Conservation (phyloP, 2,888 invertebrate genomes). For the Phyllotreta striolata region DNA sequence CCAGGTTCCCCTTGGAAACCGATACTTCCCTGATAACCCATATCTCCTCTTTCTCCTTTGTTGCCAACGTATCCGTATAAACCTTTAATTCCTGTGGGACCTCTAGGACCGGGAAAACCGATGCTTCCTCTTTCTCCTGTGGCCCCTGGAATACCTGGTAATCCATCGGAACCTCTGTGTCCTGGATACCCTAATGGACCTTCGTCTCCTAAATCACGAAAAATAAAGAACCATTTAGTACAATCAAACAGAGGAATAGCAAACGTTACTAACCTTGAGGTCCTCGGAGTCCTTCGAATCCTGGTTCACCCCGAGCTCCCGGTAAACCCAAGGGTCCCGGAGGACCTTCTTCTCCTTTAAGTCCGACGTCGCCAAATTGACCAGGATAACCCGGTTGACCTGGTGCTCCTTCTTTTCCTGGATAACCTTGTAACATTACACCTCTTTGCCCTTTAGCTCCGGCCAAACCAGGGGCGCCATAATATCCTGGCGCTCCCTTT, state of each 20-base stretch:
- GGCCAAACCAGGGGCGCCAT: constrained; percentile 55
- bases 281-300: constrained; percentile 50
- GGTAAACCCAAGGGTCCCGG: constrained; percentile 53
- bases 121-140: constrained; percentile 62
- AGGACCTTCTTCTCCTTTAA: constrained; percentile 53
- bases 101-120: constrained; percentile 57
- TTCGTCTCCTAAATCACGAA: constrained; percentile 45
- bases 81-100: constrained; percentile 53
- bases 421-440: constrained; percentile 51
- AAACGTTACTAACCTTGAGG: constrained; percentile 44
- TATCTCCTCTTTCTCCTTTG: constrained; percentile 59
- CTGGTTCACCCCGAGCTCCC: constrained; percentile 55
- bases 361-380: constrained; percentile 57
- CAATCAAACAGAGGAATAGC: not conserved
- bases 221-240: not conserved
- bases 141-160: constrained; percentile 65
- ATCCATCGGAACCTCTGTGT: constrained; percentile 52
- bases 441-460: constrained; percentile 56
- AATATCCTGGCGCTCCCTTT: constrained; percentile 58
- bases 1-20: constrained; percentile 51
- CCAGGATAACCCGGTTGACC: constrained; percentile 52
- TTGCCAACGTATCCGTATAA: constrained; percentile 44
- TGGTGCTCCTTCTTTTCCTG: constrained; percentile 54
- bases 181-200: constrained; percentile 61
- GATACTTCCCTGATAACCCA: constrained; percentile 58